A percentile compares a stretch with the other conserved stretches of the same genome.
Conservation (phyloP, 2,888 invertebrate genomes). For the Plutella xylostella region DNA sequence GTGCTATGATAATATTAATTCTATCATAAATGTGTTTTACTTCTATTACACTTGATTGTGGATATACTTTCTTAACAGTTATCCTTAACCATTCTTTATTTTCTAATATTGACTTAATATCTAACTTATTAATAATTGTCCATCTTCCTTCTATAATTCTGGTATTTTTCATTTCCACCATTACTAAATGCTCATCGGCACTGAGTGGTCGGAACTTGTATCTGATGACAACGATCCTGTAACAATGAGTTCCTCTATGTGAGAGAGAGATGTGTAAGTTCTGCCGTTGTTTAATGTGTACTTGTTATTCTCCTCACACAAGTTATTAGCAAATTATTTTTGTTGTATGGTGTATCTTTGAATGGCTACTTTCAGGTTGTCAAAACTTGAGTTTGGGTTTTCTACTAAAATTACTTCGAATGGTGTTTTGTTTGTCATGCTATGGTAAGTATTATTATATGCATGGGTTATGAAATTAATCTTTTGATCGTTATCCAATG, state of each 20-base stretch:
- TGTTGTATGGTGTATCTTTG: slow-evolving; percentile 10
- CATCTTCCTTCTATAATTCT: slow-evolving; percentile 3
- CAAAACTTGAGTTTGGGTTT: slow-evolving; percentile 12
- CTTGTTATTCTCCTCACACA: slow-evolving; percentile 12
- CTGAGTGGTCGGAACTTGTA: slow-evolving; percentile 10
- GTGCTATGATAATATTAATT: slow-evolving; percentile 12
- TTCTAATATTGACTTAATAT: slow-evolving; percentile 6
- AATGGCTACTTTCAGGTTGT: slow-evolving; percentile 9
- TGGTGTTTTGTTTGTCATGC: slow-evolving; percentile 6
- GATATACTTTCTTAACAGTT: slow-evolving; percentile 7
- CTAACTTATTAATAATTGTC: slow-evolving; percentile 11
- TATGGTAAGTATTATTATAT: slow-evolving; percentile 13
- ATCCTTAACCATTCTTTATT: slow-evolving; percentile 6
- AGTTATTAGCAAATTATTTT: slow-evolving; percentile 8
- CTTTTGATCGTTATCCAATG: slow-evolving; percentile 10
- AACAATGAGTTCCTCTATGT: slow-evolving; percentile 15
- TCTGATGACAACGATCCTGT: slow-evolving; percentile 9
- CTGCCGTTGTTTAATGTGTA: slow-evolving; percentile 13
- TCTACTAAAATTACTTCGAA: slow-evolving; percentile 12
- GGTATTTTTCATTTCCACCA: slow-evolving; percentile 5
- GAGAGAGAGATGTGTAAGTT: too few species aligned
- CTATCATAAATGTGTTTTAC: slow-evolving; percentile 11
- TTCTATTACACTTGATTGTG: slow-evolving; percentile 6
- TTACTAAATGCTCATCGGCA: slow-evolving; percentile 9
- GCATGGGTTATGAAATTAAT: slow-evolving; percentile 9